Conservation (phyloP, 2,888 invertebrate species). For the Drosophila dives region DNA sequence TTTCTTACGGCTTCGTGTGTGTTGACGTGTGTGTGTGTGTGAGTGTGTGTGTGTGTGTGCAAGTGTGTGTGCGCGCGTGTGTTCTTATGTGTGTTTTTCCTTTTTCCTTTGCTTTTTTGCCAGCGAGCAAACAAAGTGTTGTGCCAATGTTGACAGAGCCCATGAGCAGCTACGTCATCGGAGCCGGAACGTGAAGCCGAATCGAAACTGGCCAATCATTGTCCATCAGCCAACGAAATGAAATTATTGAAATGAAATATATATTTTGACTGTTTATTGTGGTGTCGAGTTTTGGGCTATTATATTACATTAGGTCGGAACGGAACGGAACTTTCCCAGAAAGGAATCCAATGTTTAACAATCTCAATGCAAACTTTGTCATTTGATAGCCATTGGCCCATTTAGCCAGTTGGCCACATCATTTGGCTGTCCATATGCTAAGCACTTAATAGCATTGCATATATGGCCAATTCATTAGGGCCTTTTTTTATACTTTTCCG, state of each 20-base stretch:
- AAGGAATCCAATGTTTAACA: conserved; percentile 41
- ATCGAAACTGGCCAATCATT: conserved; percentile 37
- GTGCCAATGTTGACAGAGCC: conserved; percentile 72
- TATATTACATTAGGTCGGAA: conserved; percentile 56
- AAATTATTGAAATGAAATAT: conserved; percentile 73
- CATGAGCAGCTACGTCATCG: conserved; percentile 58
- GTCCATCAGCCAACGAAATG: conserved; percentile 44
- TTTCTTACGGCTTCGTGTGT: conserved; percentile 51
- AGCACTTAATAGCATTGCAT: conserved; percentile 2
- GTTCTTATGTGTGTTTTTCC: not conserved
- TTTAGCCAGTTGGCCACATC: not conserved
- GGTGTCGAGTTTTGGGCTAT: conserved; percentile 68
- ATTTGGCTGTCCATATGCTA: conserved; percentile 7
- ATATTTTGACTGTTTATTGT: conserved; percentile 49
- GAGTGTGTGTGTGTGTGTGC: conserved; percentile 17
- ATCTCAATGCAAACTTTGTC: conserved; percentile 42
- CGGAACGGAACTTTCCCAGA: conserved; percentile 1
- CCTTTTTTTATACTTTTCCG: no score
- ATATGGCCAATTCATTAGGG: not conserved
- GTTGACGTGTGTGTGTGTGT: not conserved
- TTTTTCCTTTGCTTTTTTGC: conserved; percentile 19
- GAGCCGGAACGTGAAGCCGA: conserved; percentile 13
- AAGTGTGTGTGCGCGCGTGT: not conserved
- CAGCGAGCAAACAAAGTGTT: conserved; percentile 70
- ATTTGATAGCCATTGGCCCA: conserved; percentile 23